Evolutionary conservation across 2,113 vertebrate genomes (phyloP), one percentile per base, ranked within the genome.

Genomic region (Sapayoa aenigma): DNA sequence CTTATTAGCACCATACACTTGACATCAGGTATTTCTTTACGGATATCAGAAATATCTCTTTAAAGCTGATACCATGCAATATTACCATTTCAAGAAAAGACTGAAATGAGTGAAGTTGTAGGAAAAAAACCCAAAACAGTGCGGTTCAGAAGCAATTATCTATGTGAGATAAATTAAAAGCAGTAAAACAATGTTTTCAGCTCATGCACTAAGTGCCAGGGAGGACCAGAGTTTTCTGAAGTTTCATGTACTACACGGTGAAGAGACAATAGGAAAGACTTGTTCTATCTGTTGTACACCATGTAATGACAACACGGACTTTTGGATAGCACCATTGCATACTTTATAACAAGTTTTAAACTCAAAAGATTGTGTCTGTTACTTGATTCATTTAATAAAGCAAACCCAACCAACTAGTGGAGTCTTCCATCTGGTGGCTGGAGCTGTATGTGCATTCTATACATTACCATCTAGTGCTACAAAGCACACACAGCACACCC

Each of bases 381-480:
- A 37, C 22, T 27, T 39, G 31, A 91, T 28, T 35, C 65, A 76
- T 50, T 56, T 73, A 89, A 79, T 33, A 72, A 49, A 49, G 58
- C 50, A 77, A 87, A 85, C 12, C 9, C 84, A 84, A 87, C n/a
- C 87, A 80, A 42, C 71, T 92, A 79, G 93, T 25, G 37, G 46
- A 97, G 95, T 92, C 86, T 90, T 94, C 97, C 97, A 97, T 76
- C 96, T 97, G 84, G 93, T 95, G 96, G 96, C 58, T 92, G 77
- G 67, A 96, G 47, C 31, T 62, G 50, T 46, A 58, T 9, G 17
- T 84, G 94, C 93, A 87, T 63, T 69, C 87, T 80, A 56, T 39
- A 74, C 31, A 28, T 76, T 39, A 46, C 11, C 30, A 39, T 2
- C 24, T 16, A 55, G 20, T 22, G 22, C 52, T 49, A n/a, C 9